A percentile compares a stretch with the other conserved stretches of the same genome.
Evolutionary conservation across 2,113 vertebrate species (phyloP).

Genomic region (Piprites chloris): DNA sequence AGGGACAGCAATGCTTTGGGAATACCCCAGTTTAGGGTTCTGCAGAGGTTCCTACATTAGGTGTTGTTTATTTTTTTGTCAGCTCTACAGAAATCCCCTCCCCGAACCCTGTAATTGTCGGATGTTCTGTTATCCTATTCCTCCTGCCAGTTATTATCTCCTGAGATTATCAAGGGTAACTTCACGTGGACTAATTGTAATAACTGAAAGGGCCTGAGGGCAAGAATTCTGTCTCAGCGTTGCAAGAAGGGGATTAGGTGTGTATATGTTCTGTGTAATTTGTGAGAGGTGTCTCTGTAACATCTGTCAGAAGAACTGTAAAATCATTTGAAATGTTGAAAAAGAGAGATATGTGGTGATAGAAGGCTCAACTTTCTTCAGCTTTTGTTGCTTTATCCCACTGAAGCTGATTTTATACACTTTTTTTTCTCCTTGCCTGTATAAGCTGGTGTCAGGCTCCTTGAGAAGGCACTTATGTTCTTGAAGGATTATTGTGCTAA

Average conservation of each 20-base stretch:
- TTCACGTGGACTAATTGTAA: constrained; percentile 51
- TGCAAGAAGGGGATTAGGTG: constrained; percentile 51
- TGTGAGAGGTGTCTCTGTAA: constrained; percentile 50
- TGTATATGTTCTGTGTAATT: constrained; percentile 9
- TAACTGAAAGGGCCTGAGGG: constrained; percentile 38
- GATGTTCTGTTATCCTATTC: background rate
- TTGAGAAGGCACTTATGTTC: constrained; percentile 14
- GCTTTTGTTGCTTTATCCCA: background rate
- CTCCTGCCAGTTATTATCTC: constrained; percentile 21
- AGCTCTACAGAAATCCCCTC: background rate
- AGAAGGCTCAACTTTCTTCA: constrained; percentile 20
- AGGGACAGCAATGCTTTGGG: background rate
- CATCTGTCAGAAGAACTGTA: constrained; percentile 45
- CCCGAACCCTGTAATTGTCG: constrained; percentile 4
- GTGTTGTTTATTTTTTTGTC: background rate
- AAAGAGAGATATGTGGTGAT: background rate
- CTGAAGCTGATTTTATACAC: background rate
- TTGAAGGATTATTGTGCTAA: constrained; percentile 30
- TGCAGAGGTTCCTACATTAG: background rate
- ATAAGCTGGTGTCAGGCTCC: constrained; percentile 4
- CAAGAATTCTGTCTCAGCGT: constrained; percentile 32
- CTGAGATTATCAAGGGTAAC: constrained; percentile 45
- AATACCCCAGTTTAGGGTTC: background rate
- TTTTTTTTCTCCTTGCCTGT: background rate
- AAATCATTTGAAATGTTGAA: background rate